Evolutionary conservation across 2,113 vertebrate genomes (phyloP).

Genomic region (Chaetodon auriga): DNA sequence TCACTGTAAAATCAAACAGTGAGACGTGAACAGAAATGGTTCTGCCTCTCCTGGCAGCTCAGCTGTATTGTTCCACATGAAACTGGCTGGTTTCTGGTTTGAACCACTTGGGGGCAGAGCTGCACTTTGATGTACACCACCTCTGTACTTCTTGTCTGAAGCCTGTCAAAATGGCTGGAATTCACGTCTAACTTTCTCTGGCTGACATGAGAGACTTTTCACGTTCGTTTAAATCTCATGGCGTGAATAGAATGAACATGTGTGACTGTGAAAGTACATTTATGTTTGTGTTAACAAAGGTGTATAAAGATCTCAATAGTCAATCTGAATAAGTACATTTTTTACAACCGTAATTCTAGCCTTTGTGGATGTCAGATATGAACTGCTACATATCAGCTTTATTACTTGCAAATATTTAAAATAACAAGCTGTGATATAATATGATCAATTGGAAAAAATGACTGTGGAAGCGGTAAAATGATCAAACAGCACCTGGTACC

Average conservation of each 20-base stretch:
- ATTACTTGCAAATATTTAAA: neutral
- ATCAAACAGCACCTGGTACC: neutral
- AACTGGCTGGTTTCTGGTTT: constrained; percentile 3
- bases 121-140: constrained; percentile 28
- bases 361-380: too few species aligned
- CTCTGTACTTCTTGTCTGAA: neutral
- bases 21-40: too few species aligned
- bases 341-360: too few species aligned
- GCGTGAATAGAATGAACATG: neutral
- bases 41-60: too few species aligned
- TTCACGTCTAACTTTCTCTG: neutral
- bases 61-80: neutral
- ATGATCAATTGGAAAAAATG: neutral
- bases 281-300: neutral
- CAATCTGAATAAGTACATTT: neutral
- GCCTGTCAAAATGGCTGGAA: neutral
- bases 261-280: neutral
- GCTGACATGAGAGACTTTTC: neutral
- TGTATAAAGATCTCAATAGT: neutral
- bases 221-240: neutral
- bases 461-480: neutral
- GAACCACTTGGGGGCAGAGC: constrained; percentile 74
- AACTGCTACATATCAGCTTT: neutral
- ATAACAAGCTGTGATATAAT: neutral
- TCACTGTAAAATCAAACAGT: neutral